Percentiles rank a stretch among this genome's conserved stretches.
phyloP scores from a whole-genome alignment of 1,140 invertebrate species.

The Macrobrachium rosenbergii region DNA sequence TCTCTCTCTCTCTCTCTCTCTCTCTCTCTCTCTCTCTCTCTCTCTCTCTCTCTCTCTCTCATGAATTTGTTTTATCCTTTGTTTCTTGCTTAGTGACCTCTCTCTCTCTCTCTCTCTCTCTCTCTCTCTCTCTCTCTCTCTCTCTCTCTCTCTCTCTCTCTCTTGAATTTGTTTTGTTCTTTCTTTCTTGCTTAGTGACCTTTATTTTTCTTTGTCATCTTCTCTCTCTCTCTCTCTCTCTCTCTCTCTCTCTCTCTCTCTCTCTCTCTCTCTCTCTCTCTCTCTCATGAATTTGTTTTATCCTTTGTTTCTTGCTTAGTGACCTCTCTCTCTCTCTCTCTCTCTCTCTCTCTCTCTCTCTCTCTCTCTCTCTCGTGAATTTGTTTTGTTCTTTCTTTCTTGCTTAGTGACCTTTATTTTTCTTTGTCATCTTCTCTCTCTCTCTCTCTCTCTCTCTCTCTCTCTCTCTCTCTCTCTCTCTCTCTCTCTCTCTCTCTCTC shows the following conservation, averaged over 20 bases:
- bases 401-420: too few species aligned
- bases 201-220: too few species aligned
- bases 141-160: background rate
- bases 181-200: background rate
- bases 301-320: too few species aligned
- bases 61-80: too few species aligned
- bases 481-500: background rate
- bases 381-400: background rate
- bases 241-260: slow-evolving; percentile 37
- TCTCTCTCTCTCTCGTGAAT: too few species aligned
- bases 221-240: background rate
- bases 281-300: too few species aligned
- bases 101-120: background rate
- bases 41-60: too few species aligned
- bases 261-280: slow-evolving; percentile 37
- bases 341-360: too few species aligned
- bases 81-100: too few species aligned
- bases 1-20: too few species aligned
- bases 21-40: background rate
- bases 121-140: background rate
- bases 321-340: too few species aligned
- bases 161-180: too few species aligned
- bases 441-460: slow-evolving; percentile 6
- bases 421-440: background rate
- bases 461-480: background rate